Conservation (phyloP, 2,113 vertebrate genomes). For the Serilophus lunatus region DNA sequence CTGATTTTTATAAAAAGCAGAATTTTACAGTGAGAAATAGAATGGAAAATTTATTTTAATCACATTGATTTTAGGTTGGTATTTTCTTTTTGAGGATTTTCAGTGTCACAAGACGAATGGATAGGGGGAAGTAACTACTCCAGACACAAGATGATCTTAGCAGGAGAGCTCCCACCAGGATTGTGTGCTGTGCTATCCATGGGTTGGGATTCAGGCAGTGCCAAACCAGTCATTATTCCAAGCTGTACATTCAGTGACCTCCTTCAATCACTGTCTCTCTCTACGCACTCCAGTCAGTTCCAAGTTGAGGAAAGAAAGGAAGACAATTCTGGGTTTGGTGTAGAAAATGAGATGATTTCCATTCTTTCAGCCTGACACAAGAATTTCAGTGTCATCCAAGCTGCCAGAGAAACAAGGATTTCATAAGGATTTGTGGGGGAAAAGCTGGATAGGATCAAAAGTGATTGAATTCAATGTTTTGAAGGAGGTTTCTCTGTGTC, state of each 20-base stretch:
- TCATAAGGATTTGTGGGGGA: not conserved
- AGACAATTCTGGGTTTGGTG: not conserved
- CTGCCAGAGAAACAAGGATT: not conserved
- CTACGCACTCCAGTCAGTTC: not conserved
- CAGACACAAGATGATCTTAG: not conserved
- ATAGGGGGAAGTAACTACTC: too few species aligned
- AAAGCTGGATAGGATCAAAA: not conserved
- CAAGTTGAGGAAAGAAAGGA: not conserved
- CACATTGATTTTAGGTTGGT: not conserved
- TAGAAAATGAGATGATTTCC: not conserved
- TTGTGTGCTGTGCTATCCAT: not conserved
- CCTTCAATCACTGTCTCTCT: not conserved
- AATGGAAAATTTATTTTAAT: not conserved
- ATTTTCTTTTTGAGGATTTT: not conserved
- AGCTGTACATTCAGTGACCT: not conserved
- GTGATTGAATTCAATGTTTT: not conserved
- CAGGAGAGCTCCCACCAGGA: not conserved
- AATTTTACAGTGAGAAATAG: not conserved
- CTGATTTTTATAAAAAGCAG: not conserved
- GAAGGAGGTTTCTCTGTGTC: not conserved
- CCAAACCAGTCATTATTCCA: not conserved
- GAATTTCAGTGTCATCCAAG: not conserved
- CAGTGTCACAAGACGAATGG: not conserved
- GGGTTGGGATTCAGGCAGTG: not conserved
- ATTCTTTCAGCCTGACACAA: accelerated